These are phyloP conservation scores for Parotocinclus haroldoi DNA, from an alignment of 2,797 vertebrate species.

Conservation along the genomic window DNA sequence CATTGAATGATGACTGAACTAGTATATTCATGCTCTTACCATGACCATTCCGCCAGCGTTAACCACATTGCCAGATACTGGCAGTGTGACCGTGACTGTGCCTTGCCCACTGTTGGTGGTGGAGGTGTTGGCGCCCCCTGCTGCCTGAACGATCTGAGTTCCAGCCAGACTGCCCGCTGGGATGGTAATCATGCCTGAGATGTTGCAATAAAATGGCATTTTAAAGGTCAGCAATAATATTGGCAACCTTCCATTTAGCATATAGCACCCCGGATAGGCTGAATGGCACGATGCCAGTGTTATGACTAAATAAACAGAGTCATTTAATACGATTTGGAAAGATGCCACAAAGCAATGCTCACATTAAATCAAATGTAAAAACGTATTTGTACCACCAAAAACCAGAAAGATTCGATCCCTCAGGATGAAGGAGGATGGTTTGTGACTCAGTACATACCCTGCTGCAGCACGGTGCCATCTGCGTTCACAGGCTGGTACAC, in stretches of 20 bases:
- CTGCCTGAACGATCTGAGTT: conserved; percentile 94
- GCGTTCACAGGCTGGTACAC: conserved; percentile 98
- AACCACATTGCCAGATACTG: conserved; percentile 93
- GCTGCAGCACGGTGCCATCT: conserved; percentile 94
- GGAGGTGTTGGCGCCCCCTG: conserved; percentile 85
- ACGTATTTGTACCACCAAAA: neutral
- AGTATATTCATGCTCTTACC: conserved; percentile 70
- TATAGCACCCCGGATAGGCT: too few relatives aligned
- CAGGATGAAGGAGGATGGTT: neutral
- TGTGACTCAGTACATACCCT: conserved; percentile 72
- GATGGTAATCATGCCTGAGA: conserved; percentile 98
- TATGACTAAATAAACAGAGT: too few relatives aligned
- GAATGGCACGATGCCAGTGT: too few relatives aligned
- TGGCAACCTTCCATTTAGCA: neutral
- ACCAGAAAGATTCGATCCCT: neutral
- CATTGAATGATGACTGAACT: too few relatives aligned
- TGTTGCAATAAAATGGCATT: conserved; percentile 43
- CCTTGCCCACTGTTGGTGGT: conserved; percentile 95
- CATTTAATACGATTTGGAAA: too few relatives aligned
- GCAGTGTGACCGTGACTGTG: conserved; percentile 96
- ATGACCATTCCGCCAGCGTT: conserved; percentile 99
- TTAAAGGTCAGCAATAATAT: neutral
- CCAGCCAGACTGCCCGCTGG: conserved; percentile 94
- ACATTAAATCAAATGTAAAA: too few relatives aligned
- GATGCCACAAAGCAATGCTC: too few relatives aligned